A percentile compares a stretch with the other conserved stretches of the same genome.
Conservation (phyloP, 2,113 vertebrate genomes). For the Podarcis cretensis region DNA sequence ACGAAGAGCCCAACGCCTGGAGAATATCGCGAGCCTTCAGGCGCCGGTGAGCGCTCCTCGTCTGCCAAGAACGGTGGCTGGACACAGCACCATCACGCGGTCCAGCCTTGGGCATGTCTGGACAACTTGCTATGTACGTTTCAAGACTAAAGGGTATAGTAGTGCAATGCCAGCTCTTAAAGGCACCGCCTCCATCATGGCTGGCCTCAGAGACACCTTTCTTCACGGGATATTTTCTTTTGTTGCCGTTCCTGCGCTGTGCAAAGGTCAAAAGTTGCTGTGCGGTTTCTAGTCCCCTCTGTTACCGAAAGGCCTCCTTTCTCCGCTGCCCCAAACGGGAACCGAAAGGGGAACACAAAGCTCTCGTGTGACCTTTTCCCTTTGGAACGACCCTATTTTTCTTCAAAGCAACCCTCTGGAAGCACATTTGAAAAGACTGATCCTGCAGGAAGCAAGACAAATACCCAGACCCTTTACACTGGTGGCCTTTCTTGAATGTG, state of each 20-base stretch:
- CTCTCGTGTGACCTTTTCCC: neutral
- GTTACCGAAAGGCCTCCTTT: neutral
- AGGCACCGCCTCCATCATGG: neutral
- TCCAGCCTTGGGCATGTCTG: neutral
- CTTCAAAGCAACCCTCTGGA: neutral
- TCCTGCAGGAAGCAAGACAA: neutral
- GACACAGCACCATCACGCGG: neutral
- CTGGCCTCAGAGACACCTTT: no score
- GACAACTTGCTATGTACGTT: neutral
- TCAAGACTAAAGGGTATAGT: neutral
- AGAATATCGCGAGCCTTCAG: slow-evolving; percentile 95
- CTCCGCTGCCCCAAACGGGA: neutral
- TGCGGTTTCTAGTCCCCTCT: neutral
- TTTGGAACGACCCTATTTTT: neutral
- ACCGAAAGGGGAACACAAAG: no score
- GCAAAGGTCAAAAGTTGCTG: neutral
- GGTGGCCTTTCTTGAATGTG: neutral
- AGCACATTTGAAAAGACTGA: neutral
- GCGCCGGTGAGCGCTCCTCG: slow-evolving; percentile 76
- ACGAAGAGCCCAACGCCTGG: slow-evolving; percentile 98
- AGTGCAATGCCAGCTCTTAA: no score
- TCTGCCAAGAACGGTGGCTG: neutral
- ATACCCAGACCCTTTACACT: no score
- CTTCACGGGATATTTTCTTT: neutral
- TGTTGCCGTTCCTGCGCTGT: neutral